These are phyloP conservation scores for Campylomormyrus numenius DNA, from an alignment of 2,113 vertebrate species.

Conservation along the genomic window DNA sequence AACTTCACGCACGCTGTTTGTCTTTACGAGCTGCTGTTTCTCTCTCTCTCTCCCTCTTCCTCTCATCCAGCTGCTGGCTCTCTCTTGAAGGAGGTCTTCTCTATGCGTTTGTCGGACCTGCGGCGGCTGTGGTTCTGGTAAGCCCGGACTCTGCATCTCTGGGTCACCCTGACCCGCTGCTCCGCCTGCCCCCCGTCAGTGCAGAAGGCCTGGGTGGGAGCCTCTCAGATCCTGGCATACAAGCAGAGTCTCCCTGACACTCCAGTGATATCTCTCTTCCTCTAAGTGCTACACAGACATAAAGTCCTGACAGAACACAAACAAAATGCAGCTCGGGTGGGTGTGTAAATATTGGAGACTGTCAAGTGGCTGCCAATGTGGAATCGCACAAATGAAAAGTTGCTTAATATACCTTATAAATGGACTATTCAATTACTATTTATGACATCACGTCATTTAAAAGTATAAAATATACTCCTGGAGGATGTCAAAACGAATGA, in stretches of 20 bases:
- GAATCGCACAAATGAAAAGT: neutral
- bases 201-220: neutral
- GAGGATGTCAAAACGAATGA: neutral
- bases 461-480: neutral
- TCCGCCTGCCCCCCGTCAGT: neutral
- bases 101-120: constrained; percentile 96
- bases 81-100: constrained; percentile 97
- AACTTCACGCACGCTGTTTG: constrained; percentile 60
- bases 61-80: constrained; percentile 81
- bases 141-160: constrained; percentile 30
- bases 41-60: constrained; percentile 48
- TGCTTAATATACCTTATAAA: neutral
- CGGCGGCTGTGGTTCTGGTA: constrained; percentile 97
- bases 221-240: neutral
- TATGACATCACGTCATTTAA: neutral
- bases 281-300: neutral
- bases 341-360: neutral
- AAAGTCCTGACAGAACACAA: neutral
- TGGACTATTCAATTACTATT: neutral
- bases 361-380: neutral
- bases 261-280: constrained; percentile 1
- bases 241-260: neutral
- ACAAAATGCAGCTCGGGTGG: neutral
- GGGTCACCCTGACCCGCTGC: neutral
- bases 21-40: constrained; percentile 62